Evolutionary conservation across 2,113 vertebrate species (phyloP), one percentile per base, ranked within the genome.

Genomic region (Microcebus murinus): DNA sequence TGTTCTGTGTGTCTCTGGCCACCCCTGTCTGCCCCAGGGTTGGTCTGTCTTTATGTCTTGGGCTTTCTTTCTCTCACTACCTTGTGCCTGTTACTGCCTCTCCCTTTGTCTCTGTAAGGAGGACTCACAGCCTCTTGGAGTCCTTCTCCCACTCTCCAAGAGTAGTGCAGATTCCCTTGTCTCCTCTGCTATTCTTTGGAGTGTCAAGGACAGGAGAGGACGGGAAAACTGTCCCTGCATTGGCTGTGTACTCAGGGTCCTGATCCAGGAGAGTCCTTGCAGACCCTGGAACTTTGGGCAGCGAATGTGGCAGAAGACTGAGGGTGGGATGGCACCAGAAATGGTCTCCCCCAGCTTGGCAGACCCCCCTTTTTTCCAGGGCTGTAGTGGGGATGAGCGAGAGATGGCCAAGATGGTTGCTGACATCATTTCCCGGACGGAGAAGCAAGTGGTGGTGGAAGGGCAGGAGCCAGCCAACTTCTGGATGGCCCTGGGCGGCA

Each of bases 391-490:
- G 4, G 99, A 99, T 0, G 99, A 99, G 90, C 98, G 99, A 21
- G 99, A 99, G 96, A 99, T 99, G 99, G 99, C 98, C 79, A 99
- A 99, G 98, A 95, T 9, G 0, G 98, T 99, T 70, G 98, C 99
- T 0, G 99, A 99, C 80, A 98, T 97, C 45, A 99, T 99, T 94
- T 99, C 99, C 61, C 99, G 97, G 93, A 98, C 98, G 0, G 99
- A 99, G 97, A 99, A 99, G 96, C 98, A 96, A 23, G 99, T 99
- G 81, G 97, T 99, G 0, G 99, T 99, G 0, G 99, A 99, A 95
- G 99, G 99, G n/a, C 99, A 99, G 97, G 99, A 99, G 87, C 99
- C 99, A 0, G 84, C 98, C 0, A 99, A 99, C 74, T 99, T 99
- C 98, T 99, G 99, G 99, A 84, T 99, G 67, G 98, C 98, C 9